Evolutionary conservation across 1,140 invertebrate genomes (phyloP), one percentile per base, ranked within the genome.

Genomic region (Sinella curviseta): DNA sequence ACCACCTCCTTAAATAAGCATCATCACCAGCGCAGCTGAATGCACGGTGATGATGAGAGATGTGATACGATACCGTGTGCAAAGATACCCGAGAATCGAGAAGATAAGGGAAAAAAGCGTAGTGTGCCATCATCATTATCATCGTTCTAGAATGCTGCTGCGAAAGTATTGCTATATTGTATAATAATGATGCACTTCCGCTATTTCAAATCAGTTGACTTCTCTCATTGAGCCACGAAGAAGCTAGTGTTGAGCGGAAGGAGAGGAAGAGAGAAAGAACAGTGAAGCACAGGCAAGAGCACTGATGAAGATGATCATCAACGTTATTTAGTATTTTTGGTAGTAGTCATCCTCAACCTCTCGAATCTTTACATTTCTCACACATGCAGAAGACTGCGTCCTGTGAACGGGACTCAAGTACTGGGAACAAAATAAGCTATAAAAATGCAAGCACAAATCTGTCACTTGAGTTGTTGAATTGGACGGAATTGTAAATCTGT

Each of bases 371-470:
- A 3, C 24, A 60, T 4, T n/a, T n/a, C n/a, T n/a, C n/a, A n/a
- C n/a, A n/a, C n/a, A n/a, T n/a, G n/a, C n/a, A n/a, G n/a, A n/a
- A n/a, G n/a, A n/a, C n/a, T n/a, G n/a, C n/a, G n/a, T n/a, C n/a
- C 39, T 48, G 39, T 12, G 20, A 48, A 8, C 8, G 39, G 39
- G 39, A 48, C 20, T 12, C 20, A 48, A 20, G 8, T 48, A 12
- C 65, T n/a, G 8, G 57, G 24, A 30, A 70, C 12, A 33, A 70
- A 48, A 12, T 48, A 48, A 12, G 39, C 20, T 24, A 70, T 70
- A 70, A 33, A 70, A 70, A 70, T 30, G 65, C 65, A 70, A 70
- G 65, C 65, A 70, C 65, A 70, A 70, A 70, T 70, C 65, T 70
- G 65, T 70, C 65, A 70, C 3, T 33, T 33, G 65, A 70, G n/a